Evolutionary conservation across 2,797 vertebrate genomes (phyloP).

Genomic region (Cygnus olor): DNA sequence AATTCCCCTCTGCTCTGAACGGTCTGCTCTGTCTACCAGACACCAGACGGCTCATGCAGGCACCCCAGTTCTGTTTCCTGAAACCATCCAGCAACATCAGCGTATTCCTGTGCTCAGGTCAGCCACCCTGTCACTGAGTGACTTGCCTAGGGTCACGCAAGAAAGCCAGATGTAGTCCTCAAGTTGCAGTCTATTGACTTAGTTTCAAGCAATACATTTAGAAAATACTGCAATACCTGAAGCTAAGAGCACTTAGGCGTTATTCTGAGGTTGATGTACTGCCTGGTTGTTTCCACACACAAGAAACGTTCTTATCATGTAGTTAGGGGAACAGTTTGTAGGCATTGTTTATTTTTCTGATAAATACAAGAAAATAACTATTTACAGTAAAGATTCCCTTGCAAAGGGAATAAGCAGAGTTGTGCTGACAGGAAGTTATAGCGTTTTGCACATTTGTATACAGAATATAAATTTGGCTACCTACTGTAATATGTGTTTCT

Average conservation of each 20-base stretch:
- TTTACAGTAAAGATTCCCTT: not conserved
- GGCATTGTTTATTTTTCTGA: not conserved
- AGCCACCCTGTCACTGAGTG: too few relatives aligned
- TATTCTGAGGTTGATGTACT: not conserved
- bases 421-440: not conserved
- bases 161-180: not conserved
- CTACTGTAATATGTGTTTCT: not conserved
- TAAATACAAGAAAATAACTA: not conserved
- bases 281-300: not conserved
- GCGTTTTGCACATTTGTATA: not conserved
- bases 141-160: not conserved
- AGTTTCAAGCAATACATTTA: too few relatives aligned
- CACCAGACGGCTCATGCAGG: fast-evolving
- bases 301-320: not conserved
- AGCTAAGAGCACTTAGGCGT: not conserved
- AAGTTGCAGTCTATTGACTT: not conserved
- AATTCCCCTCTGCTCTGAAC: not conserved
- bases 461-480: constrained; percentile 26
- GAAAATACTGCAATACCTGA: too few relatives aligned
- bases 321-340: not conserved
- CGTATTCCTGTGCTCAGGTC: not conserved
- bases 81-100: not conserved
- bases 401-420: not conserved
- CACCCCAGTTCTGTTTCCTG: not conserved
- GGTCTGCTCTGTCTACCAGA: not conserved